Base-by-base conservation (phyloP, 2,888 invertebrate genomes). In the Zeuzera pyrina region DNA sequence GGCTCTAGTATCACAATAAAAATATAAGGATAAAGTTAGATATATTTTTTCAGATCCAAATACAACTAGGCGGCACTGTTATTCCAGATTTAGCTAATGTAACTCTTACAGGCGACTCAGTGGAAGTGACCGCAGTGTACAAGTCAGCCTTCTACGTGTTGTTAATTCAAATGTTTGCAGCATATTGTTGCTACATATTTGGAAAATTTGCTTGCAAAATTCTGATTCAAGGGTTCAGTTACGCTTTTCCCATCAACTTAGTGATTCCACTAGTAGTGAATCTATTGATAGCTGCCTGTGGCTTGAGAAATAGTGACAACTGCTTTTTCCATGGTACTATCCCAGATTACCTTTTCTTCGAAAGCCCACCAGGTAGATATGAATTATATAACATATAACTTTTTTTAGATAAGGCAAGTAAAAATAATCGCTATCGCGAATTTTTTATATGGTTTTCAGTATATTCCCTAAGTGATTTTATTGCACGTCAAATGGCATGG, bases 161-260 rank as follows among this genome's bases (percentile, higher is more conserved):
- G 29, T 67, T 94, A 5, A 87, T 96, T 22, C 95, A 96, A 74
- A 86, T 95, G 29, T 83, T 91, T 32, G 89, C 93, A 2, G 91
- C 95, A 3, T 94, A 95, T 57, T 83, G 95, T 30, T 94, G 94
- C 52, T 97, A 97, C 57, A 91, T 96, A 46, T 94, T 95, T 56
- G 95, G 95, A 42, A 97, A 97, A 78, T 97, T 97, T 48, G 95
- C 96, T 2, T 97, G 97, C 79, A 97, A 97, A 79, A 96, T 97
- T 55, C 89, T 96, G 53, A 97, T 98, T 46, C 98, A 98, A 84
- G 93, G 96, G 12, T 95, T 97, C 84, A 96, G 97, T 62, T 98
- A 97, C 61, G 97, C 98, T 0, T 94, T 98, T 50, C 98, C 98
- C 0, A 92, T 98, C 3, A 95, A 94, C 68, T 86, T 98, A 40